Evolutionary conservation across 1,140 invertebrate species (phyloP), one percentile per base, ranked within the genome.

Genomic region (Temnothorax curvispinosus): DNA sequence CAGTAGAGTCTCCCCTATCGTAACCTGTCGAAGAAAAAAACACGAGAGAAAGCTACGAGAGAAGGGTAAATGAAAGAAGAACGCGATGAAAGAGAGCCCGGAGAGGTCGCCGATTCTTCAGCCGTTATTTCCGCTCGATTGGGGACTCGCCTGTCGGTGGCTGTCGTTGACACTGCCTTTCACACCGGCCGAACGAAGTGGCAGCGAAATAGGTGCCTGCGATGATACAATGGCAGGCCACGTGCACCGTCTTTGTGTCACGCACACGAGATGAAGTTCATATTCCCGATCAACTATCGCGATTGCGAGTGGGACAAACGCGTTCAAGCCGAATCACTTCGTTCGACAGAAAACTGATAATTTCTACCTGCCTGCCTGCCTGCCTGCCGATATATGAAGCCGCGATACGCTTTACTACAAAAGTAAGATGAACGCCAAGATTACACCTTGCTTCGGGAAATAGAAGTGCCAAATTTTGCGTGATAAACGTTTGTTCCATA

Each of bases 101-200:
- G 9, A 27, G 58, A 81, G 78, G 27, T 85, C 76, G 60, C 80
- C 74, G 87, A 89, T 92, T 93, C 89, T 92, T 91, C 62, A 65
- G 32, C 72, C 71, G 89, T 92, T 93, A 92, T 93, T 93, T 92
- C 88, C 86, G 86, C 44, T 87, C 76, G 88, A 90, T 88, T 82
- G 76, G 58, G 85, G 56, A 64, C 67, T 71, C 84, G 84, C 47
- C 62, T 86, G 84, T 52, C 65, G 64, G 50, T 50, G 58, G 80
- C 72, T 90, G 81, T 84, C 87, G 82, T 86, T 87, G 85, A 87
- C 91, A 87, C 54, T 60, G 87, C 76, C 60, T 91, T 85, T 90
- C 86, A 87, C 78, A 50, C 47, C 52, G 50, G 7, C 11, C 74
- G 72, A 8, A 27, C 50, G 32, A 54, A 56, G 32, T 38, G 52